Evolutionary conservation across 2,113 vertebrate genomes (phyloP).

Genomic region (Girardinichthys multiradiatus): DNA sequence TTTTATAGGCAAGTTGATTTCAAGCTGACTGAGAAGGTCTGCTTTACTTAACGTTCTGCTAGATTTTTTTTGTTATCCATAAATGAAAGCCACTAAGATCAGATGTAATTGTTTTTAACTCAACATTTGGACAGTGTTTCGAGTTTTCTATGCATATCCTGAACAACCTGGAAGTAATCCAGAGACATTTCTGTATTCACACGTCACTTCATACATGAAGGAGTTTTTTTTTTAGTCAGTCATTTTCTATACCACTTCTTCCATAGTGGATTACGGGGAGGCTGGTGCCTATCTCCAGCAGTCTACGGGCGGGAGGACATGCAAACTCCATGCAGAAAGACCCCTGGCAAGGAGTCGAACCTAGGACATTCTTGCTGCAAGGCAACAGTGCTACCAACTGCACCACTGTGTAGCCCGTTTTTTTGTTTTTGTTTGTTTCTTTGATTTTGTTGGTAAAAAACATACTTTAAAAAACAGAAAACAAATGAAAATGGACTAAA

Average conservation of each 20-base stretch:
- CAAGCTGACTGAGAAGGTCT: background rate
- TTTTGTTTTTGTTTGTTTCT: background rate
- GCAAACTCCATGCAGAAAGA: too few species aligned
- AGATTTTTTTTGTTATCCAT: conserved; percentile 4
- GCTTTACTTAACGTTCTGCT: background rate
- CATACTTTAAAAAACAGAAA: background rate
- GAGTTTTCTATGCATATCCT: conserved; percentile 8
- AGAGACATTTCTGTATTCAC: conserved; percentile 19
- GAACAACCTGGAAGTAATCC: conserved; percentile 20
- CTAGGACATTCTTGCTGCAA: too few species aligned
- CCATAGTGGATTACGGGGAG: too few species aligned
- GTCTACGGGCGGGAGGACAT: too few species aligned
- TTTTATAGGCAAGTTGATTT: background rate
- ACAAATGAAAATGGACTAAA: background rate
- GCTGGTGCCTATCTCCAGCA: too few species aligned
- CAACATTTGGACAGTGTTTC: background rate
- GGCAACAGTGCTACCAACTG: too few species aligned
- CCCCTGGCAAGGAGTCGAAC: too few species aligned
- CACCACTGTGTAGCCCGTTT: too few species aligned
- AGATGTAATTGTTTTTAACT: background rate
- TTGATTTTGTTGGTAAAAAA: background rate
- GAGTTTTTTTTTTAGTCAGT: background rate
- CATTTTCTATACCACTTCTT: too few species aligned
- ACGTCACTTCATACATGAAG: background rate
- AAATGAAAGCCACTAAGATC: conserved; percentile 11